These are phyloP conservation scores for Phocoena sinus DNA, from an alignment of 2,113 vertebrate species.

Conservation along the genomic window DNA sequence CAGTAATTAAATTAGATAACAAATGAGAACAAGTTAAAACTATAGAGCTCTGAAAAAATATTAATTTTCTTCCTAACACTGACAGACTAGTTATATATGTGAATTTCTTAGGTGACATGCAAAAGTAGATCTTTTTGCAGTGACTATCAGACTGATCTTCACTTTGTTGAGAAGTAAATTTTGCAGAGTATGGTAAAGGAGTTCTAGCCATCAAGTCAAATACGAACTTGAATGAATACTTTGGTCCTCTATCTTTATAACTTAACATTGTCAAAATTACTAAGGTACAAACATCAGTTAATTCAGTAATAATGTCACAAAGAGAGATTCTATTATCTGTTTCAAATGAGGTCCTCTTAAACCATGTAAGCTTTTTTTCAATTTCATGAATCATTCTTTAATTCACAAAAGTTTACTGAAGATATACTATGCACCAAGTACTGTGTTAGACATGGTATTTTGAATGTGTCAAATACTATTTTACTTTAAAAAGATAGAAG, in stretches of 20 bases:
- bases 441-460: neutral
- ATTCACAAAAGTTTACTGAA: constrained; percentile 18
- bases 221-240: neutral
- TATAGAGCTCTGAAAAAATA: neutral
- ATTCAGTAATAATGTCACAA: neutral
- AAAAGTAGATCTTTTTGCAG: neutral
- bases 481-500: neutral
- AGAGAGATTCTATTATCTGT: neutral
- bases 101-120: neutral
- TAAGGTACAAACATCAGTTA: neutral
- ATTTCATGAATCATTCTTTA: neutral
- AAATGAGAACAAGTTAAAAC: constrained; percentile 4
- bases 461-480: neutral
- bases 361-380: neutral
- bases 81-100: neutral
- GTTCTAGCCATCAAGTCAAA: neutral
- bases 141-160: neutral
- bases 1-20: neutral
- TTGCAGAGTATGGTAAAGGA: neutral
- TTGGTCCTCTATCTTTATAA: neutral
- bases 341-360: neutral
- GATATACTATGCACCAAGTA: neutral
- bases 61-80: neutral
- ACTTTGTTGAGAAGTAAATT: neutral
- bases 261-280: constrained; percentile 6